phyloP scores from a whole-genome alignment of 2,113 vertebrate species.

The Brienomyrus brachyistius region DNA sequence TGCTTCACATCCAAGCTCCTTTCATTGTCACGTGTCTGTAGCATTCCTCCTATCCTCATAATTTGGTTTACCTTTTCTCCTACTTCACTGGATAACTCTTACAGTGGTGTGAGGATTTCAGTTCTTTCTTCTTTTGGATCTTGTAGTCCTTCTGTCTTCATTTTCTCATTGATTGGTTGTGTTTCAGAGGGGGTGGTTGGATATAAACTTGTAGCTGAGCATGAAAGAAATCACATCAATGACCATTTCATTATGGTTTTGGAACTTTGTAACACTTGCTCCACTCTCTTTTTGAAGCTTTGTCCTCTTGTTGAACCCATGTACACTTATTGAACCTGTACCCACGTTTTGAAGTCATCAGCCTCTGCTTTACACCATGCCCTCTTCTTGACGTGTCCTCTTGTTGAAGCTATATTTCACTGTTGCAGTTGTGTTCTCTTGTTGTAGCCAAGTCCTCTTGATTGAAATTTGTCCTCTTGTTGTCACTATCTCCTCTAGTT shows the following conservation, averaged over 20 bases:
- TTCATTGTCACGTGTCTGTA: not conserved
- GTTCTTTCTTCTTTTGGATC: not conserved
- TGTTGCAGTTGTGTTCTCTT: not conserved
- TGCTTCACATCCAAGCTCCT: not conserved
- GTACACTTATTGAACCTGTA: not conserved
- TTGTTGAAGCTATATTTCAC: not conserved
- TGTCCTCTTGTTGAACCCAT: not conserved
- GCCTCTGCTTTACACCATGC: not conserved
- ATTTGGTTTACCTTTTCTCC: not conserved
- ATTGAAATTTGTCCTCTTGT: not conserved
- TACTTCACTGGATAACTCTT: not conserved
- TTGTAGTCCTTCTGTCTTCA: not conserved
- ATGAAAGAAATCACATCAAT: not conserved
- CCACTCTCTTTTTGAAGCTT: not conserved
- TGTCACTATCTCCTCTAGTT: not conserved
- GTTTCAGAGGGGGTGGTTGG: not conserved
- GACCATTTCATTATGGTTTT: not conserved
- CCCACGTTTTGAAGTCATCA: not conserved
- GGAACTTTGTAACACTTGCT: not conserved
- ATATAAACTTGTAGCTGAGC: not conserved
- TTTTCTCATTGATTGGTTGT: not conserved
- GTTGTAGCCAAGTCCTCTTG: not conserved
- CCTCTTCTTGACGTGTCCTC: not conserved
- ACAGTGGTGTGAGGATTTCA: not conserved
- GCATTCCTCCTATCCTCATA: not conserved